Percentiles rank a stretch among this genome's conserved stretches.
Evolutionary conservation across 2,888 invertebrate species (phyloP).

Genomic region (Eristalinus aeneus): DNA sequence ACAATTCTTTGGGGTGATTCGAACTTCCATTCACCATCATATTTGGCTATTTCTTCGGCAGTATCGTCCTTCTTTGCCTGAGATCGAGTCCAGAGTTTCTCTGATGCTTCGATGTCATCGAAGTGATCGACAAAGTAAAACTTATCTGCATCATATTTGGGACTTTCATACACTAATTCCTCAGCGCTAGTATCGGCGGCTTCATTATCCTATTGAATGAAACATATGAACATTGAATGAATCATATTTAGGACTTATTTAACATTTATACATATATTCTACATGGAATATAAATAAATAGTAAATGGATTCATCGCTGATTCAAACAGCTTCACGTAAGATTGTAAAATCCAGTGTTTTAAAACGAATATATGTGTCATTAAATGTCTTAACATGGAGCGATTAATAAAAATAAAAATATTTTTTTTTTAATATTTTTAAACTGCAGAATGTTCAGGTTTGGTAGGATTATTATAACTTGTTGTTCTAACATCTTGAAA

Average conservation of each 20-base stretch:
- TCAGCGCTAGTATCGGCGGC: conserved; percentile 63
- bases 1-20: conserved; percentile 89
- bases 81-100: conserved; percentile 92
- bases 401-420: background rate
- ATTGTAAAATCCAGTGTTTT: too few species aligned
- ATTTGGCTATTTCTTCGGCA: conserved; percentile 95
- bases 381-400: too few species aligned
- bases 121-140: conserved; percentile 93
- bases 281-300: too few species aligned
- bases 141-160: conserved; percentile 83
- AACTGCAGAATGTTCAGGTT: too few species aligned
- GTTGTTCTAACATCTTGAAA: too few species aligned
- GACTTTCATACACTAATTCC: conserved; percentile 85
- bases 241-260: too few species aligned
- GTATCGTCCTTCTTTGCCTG: conserved; percentile 94
- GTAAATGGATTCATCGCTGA: too few species aligned
- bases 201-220: conserved; percentile 9
- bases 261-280: too few species aligned
- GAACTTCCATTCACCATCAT: conserved; percentile 91
- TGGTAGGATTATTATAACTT: too few species aligned
- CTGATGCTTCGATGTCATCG: conserved; percentile 87
- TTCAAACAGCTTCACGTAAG: too few species aligned
- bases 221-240: too few species aligned
- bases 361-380: too few species aligned
- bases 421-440: background rate